Base-by-base conservation (phyloP, 1,140 invertebrate genomes). In the Popillia japonica region DNA sequence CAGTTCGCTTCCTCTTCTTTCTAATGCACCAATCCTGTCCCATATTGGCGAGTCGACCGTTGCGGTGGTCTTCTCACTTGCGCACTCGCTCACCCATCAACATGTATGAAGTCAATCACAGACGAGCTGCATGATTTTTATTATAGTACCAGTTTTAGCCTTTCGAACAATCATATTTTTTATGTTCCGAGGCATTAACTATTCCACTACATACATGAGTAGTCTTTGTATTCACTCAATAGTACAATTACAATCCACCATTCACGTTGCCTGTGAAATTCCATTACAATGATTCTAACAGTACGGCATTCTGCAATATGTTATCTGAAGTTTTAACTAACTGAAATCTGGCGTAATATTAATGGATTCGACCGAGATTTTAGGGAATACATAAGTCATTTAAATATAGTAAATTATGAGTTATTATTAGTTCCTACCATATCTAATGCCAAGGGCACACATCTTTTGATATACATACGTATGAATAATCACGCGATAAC, bases 11-110 rank as follows among this genome's bases (percentile, higher is more conserved):
- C 86, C 91, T 88, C 83, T 90, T 91, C 85, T 91, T 90, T 82
- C 91, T 88, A 84, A 91, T 90, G 88, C 92, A 93, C 91, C 91
- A 92, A 87, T 92, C 92, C 85, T 93, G 92, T 82, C 92, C 92
- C 92, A 93, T 92, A 27, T 68, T 68, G 61, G 20, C 61, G 61
- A 34, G 8, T 68, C 61, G 61, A 68, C 61, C 61, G 61, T 61
- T 61, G 59, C 59, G 20, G 59, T 27, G 22, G 61, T 27, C 61
- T 10, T 6, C 22, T 68, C 22, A 68, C 22, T 55, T 27, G 61
- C 61, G 61, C 61, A 23, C 4, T 20, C 59, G 17, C 22, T 20
- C 59, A 68, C 27, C 22, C 61, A 68, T 64, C 61, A 64, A 64
- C 17, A 20, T 10, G 17, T 11, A 68, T 22, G 22, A 68, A 68